Base-by-base conservation (phyloP, 2,888 invertebrate species). In the Elmis aenea region DNA sequence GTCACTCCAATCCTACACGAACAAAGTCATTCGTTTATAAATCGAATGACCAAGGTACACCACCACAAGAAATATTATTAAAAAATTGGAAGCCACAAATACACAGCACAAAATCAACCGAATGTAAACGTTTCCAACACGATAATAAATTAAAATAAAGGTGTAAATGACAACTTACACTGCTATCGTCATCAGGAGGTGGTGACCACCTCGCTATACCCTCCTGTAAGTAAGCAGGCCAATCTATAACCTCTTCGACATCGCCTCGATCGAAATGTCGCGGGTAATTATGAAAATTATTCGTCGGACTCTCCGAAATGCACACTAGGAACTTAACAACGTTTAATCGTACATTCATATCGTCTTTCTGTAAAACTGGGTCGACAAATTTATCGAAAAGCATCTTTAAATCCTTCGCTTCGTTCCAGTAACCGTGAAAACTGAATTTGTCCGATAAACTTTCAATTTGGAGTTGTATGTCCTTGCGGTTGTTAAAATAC, bases 221-320 rank as follows among this genome's bases (percentile, higher is more conserved):
- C 38, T 73, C 72, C 24, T 59, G 67, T 16, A 74, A 58, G 56
- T 72, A 72, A 14, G 62, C 57, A 1, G 55, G 65, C 74, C 74
- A 74, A 47, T 74, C 66, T 21, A 72, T 68, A 26, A 64, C 62
- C 38, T 71, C 69, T 3, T 62, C 62, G n/a, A 55, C 51, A 11
- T 57, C 55, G 24, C 64, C 55, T 6, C 45, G 41, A 6, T 46
- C 33, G 26, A 45, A 55, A 14, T 48, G 37, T 13, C 53, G 46
- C 1, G 60, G 57, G 39, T 56, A 48, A 21, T 58, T 50, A 32
- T 59, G 40, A 39, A 67, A 59, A 26, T 61, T 54, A 8, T 44
- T 55, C 3, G 63, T 66, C 2, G 68, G 68, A 33, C 54, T 57
- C 6, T 62, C 55, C 0, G 68, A 64, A 47, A 66, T 44, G 8